These are phyloP conservation scores for Sisyra nigra DNA, from an alignment of 2,888 invertebrate genomes.

Conservation along the genomic window DNA sequence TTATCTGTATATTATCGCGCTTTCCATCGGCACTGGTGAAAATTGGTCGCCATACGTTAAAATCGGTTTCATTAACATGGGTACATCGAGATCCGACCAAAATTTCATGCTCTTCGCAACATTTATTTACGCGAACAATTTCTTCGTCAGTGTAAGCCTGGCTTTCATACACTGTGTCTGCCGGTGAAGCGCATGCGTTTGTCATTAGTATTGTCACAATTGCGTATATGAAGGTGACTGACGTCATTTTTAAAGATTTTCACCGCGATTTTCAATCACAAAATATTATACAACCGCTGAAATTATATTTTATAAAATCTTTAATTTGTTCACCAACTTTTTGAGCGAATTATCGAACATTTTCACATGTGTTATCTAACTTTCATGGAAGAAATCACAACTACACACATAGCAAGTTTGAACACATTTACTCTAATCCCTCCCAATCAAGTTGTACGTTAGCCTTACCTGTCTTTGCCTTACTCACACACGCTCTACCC, in stretches of 20 bases:
- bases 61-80: conserved; percentile 39
- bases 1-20: conserved; percentile 16
- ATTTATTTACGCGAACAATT: conserved; percentile 52
- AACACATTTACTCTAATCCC: too few species aligned
- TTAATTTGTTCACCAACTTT: not conserved
- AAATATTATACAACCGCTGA: not conserved
- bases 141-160: conserved; percentile 7
- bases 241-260: conserved; percentile 2
- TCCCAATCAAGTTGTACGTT: too few species aligned
- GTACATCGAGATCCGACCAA: conserved; percentile 50
- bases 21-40: conserved; percentile 40
- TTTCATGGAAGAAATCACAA: too few species aligned
- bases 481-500: too few species aligned
- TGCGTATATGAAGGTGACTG: not conserved
- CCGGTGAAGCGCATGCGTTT: not conserved
- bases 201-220: conserved; percentile 1
- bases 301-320: not conserved
- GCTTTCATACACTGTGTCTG: conserved; percentile 2
- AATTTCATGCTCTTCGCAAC: conserved; percentile 57
- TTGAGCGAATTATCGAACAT: too few species aligned
- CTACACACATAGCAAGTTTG: too few species aligned
- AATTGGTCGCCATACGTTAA: conserved; percentile 40
- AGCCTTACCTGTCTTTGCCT: too few species aligned
- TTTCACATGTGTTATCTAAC: too few species aligned
- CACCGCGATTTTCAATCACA: not conserved